Base-by-base conservation (phyloP, 2,113 vertebrate species). In the Tringa solitaria region DNA sequence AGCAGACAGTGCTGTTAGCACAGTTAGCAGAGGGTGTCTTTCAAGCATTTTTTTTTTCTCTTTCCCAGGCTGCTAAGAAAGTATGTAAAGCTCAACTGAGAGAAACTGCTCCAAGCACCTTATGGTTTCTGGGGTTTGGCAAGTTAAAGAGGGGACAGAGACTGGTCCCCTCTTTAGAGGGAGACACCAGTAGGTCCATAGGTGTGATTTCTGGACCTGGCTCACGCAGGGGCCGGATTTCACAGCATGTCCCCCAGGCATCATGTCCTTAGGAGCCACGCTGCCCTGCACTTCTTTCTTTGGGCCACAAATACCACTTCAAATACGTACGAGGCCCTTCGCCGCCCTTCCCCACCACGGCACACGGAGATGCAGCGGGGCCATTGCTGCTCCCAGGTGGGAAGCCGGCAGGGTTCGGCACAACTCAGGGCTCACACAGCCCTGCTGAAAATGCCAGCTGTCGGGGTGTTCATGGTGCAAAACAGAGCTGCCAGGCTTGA, bases 321-420 rank as follows among this genome's bases (percentile, higher is more conserved):
- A 74, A 37, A 68, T 6, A 35, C 0, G 1, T 37, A 8, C 0
- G 0, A 35, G 39, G 19, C 12, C 24, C 23, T 57, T 82, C 1
- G 0, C 59, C 1, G 0, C 70, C 33, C 46, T 41, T 82, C 14
- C 16, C 26, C 18, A 12, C n/a, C 3, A 1, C 6, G 14, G 43
- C 3, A 4, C 22, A 9, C 18, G 12, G 69, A 56, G 24, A 30
- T 21, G n/a, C 46, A 56, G 37, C 4, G 15, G 16, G 70, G 54
- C 35, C 41, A 27, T 33, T 21, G 0, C 63, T 14, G 39, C 56
- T 78, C 54, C 37, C 0, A 0, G 28, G 54, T 5, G 18, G 63
- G 41, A 77, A 39, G 43, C 27, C 0, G 0, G 0, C 26, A 53
- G 27, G 51, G 6, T 12, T 65, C 9, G 9, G 3, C 32, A 12